These are phyloP conservation scores for Ormia ochracea DNA, from an alignment of 2,888 invertebrate genomes.

Conservation along the genomic window DNA sequence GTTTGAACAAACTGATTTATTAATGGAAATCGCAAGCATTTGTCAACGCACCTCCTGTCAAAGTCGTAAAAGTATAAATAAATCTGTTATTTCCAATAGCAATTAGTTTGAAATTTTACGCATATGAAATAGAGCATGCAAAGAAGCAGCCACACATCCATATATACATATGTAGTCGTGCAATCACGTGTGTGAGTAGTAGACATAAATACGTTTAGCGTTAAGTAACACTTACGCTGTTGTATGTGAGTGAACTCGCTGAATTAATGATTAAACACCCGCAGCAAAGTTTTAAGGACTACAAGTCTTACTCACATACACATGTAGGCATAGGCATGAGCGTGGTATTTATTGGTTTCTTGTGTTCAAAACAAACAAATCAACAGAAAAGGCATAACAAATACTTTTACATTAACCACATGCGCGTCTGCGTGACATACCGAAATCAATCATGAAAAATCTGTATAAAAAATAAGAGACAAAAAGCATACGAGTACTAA, in stretches of 20 bases:
- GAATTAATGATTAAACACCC: slow-evolving; percentile 57
- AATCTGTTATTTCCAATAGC: slow-evolving; percentile 58
- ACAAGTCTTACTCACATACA: background rate
- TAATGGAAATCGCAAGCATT: slow-evolving; percentile 63
- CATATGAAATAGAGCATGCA: background rate
- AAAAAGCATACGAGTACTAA: background rate
- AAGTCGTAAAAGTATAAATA: slow-evolving; percentile 67
- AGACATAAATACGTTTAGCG: background rate
- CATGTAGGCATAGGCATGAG: background rate
- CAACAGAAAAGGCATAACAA: slow-evolving; percentile 13
- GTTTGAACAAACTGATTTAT: background rate
- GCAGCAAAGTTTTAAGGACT: slow-evolving; percentile 24
- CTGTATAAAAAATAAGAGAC: slow-evolving; percentile 1
- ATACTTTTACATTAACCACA: slow-evolving; percentile 70
- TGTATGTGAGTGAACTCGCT: background rate
- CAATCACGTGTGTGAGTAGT: background rate
- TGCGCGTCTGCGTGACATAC: slow-evolving; percentile 75
- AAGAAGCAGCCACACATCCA: background rate
- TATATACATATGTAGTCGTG: background rate
- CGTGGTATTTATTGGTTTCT: background rate
- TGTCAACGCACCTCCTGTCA: slow-evolving; percentile 73
- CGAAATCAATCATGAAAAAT: slow-evolving; percentile 71
- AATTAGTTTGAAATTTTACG: background rate
- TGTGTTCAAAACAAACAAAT: background rate
- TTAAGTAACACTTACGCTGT: background rate